Evolutionary conservation across 2,888 invertebrate species (phyloP), one percentile per base, ranked within the genome.

Genomic region (Tenthredo mesomela): DNA sequence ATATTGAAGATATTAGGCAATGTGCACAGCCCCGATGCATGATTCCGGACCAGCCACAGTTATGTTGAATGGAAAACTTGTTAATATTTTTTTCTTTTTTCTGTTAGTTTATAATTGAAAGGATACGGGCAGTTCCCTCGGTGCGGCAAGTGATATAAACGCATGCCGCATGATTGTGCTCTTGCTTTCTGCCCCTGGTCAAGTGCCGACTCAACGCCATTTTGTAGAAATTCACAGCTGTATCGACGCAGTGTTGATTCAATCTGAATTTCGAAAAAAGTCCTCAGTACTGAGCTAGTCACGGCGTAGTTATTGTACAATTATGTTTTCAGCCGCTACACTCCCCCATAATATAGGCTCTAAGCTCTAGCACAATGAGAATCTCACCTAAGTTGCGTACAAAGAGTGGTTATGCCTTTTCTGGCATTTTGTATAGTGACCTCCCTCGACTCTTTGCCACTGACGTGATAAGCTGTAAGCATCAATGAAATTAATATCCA

Each of bases 81-180:
- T 25, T 29, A 25, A 73, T 73, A 25, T 0, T 50, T 75, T 25
- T 40, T 54, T 2, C 15, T 75, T 73, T 15, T 10, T 21, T 47
- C 37, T 37, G 37, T 37, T 37, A 37, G 7, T 50, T 12, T 58
- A 73, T 70, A 70, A 82, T 71, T 10, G 86, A 95, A 95, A 96
- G 95, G 96, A 96, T 97, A 98, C 98, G 99, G 88, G 98, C 96
- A 85, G 99, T 99, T 89, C 97, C 97, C 93, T 99, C 98, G 1
- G 97, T 97, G 87, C 99, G 95, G 91, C 99, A 99, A 0, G 99
- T 99, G 92, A 99, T 97, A 92, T 99, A 99, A 2, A 99, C 97
- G 93, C 99, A 99, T 40, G 99, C 99, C 50, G 99, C 99, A 91
- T 98, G 97, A 82, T 99, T 98, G 91, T 98, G 97, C 18, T 96